phyloP scores from a whole-genome alignment of 2,888 invertebrate species.

The Apantesis nais region DNA sequence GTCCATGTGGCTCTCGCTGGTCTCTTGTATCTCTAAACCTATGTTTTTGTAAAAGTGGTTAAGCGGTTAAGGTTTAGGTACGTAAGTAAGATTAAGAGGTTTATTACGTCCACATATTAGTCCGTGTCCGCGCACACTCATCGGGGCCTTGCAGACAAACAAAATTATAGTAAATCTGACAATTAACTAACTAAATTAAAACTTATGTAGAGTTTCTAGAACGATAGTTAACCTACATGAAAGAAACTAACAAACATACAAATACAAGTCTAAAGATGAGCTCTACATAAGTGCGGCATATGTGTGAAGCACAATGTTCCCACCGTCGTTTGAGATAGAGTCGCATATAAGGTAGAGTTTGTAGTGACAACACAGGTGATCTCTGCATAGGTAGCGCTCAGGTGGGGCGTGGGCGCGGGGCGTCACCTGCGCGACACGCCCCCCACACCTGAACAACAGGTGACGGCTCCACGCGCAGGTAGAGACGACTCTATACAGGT shows the following conservation, averaged over 20 bases:
- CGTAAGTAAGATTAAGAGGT: background rate
- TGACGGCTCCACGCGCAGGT: slow-evolving; percentile 26
- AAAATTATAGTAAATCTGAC: background rate
- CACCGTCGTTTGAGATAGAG: too few relatives aligned
- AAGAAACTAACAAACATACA: background rate
- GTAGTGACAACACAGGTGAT: slow-evolving; percentile 10
- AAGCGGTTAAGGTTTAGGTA: background rate
- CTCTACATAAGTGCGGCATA: background rate
- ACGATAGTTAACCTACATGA: background rate
- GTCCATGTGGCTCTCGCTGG: too few relatives aligned
- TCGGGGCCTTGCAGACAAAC: background rate
- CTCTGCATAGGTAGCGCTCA: slow-evolving; percentile 46
- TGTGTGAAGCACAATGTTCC: background rate
- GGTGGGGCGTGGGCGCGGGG: slow-evolving; percentile 60
- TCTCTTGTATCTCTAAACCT: too few relatives aligned
- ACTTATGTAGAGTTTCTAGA: too few relatives aligned
- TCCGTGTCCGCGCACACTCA: too few relatives aligned
- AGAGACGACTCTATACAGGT: slow-evolving; percentile 1
- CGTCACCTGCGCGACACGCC: slow-evolving; percentile 58
- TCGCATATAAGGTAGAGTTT: slow-evolving; percentile 1
- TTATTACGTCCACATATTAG: too few relatives aligned
- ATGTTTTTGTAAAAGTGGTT: background rate
- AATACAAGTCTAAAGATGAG: background rate
- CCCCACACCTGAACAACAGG: slow-evolving; percentile 50
- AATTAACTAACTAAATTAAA: too few relatives aligned